Conservation (phyloP, 2,888 invertebrate species). For the Cyclophora albipunctata region DNA sequence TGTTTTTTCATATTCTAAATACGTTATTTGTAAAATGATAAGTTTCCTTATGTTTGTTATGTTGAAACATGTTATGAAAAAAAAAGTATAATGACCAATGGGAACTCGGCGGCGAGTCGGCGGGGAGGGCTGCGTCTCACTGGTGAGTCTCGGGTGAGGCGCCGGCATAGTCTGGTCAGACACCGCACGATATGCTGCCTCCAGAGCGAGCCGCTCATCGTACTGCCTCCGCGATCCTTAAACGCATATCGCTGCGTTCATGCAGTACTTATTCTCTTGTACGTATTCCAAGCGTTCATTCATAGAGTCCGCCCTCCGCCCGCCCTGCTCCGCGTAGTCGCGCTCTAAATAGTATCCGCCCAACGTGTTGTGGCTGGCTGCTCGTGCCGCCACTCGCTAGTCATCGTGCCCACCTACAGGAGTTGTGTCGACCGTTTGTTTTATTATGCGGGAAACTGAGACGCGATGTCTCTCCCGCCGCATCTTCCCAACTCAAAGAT, state of each 20-base stretch:
- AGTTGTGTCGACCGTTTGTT: constrained; percentile 43
- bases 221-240: constrained; percentile 63
- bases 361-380: constrained; percentile 45
- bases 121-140: constrained; percentile 44
- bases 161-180: constrained; percentile 48
- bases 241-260: constrained; percentile 58
- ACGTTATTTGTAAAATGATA: constrained; percentile 3
- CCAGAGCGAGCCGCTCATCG: constrained; percentile 60
- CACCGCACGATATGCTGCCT: constrained; percentile 66
- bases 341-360: constrained; percentile 67
- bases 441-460: constrained; percentile 47
- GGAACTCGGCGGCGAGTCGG: constrained; percentile 27
- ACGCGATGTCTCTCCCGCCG: constrained; percentile 56
- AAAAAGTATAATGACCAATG: constrained; percentile 28
- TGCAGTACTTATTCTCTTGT: constrained; percentile 69
- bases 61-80: constrained; percentile 23
- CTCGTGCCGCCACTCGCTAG: constrained; percentile 47
- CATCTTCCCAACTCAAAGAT: constrained; percentile 40
- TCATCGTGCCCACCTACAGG: constrained; percentile 47
- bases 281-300: constrained; percentile 64
- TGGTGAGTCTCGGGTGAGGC: constrained; percentile 20
- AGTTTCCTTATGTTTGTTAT: constrained; percentile 13
- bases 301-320: constrained; percentile 51
- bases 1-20: constrained; percentile 2
- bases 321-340: constrained; percentile 50